A percentile compares a stretch with the other conserved stretches of the same genome.
phyloP scores from a whole-genome alignment of 1,140 invertebrate genomes.

The Drosophila subpulchrella region DNA sequence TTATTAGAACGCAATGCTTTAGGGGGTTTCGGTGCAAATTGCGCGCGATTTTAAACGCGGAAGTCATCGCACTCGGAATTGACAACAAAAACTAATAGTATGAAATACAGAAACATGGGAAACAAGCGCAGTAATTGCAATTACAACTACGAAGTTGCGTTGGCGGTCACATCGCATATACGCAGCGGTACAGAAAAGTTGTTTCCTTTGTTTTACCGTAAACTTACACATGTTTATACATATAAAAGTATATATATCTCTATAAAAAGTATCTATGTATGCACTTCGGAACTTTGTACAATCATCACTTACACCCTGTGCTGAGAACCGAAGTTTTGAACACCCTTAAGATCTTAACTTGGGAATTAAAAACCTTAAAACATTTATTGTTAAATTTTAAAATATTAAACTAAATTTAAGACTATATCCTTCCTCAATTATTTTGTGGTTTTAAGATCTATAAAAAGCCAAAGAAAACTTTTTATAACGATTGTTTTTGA shows the following conservation, averaged over 20 bases:
- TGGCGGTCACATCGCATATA: constrained; percentile 58
- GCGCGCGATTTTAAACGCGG: constrained; percentile 59
- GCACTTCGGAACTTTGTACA: constrained; percentile 4
- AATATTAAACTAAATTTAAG: too few species aligned
- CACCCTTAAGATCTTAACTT: not conserved
- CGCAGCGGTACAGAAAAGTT: constrained; percentile 51
- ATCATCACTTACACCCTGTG: constrained; percentile 4
- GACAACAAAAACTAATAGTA: constrained; percentile 35
- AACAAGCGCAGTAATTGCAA: constrained; percentile 26
- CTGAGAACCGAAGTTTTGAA: not conserved
- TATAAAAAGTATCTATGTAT: constrained; percentile 11
- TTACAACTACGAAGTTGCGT: constrained; percentile 52
- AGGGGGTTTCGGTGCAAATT: constrained; percentile 21
- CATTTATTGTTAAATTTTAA: too few species aligned
- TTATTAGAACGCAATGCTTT: constrained; percentile 29
- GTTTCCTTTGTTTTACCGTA: constrained; percentile 64
- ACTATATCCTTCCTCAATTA: not conserved
- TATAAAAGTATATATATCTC: constrained; percentile 2
- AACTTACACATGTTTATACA: constrained; percentile 5
- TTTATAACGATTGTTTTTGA: too few species aligned
- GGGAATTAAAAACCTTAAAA: too few species aligned
- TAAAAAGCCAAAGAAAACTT: too few species aligned
- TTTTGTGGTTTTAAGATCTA: too few species aligned
- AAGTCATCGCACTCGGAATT: constrained; percentile 60
- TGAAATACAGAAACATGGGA: constrained; percentile 13